phyloP scores from a whole-genome alignment of 35 echinoderm and acorn worm species.

The Holothuria glaberrima region DNA sequence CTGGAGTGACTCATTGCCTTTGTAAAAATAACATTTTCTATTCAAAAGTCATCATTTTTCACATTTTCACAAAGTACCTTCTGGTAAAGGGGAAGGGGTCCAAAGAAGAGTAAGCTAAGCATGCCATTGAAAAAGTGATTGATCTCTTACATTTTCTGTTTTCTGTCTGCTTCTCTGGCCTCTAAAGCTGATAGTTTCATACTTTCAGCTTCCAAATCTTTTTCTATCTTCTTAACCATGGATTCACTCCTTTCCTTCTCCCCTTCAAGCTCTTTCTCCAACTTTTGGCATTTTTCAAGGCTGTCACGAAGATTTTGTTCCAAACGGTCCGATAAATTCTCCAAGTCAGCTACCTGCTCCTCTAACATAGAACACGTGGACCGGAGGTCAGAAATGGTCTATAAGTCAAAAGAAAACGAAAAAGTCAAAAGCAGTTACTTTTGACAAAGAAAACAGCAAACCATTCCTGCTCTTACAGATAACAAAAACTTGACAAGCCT shows the following conservation, averaged over 20 bases:
- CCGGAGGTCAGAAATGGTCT: slow-evolving; percentile 90
- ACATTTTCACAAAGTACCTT: too few relatives aligned
- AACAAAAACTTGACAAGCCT: too few relatives aligned
- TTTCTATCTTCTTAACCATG: slow-evolving; percentile 60
- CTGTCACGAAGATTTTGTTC: slow-evolving; percentile 59
- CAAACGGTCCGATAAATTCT: slow-evolving; percentile 75
- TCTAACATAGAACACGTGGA: slow-evolving; percentile 90
- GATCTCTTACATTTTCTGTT: not conserved
- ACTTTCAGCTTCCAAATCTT: slow-evolving; percentile 35
- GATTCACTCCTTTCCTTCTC: slow-evolving; percentile 45
- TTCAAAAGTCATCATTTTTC: too few relatives aligned
- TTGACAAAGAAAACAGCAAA: too few relatives aligned
- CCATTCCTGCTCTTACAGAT: too few relatives aligned
- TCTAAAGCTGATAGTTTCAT: not conserved
- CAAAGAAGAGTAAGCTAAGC: too few relatives aligned
- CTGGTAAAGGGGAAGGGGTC: too few relatives aligned
- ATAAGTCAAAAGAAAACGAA: too few relatives aligned
- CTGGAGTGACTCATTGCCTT: too few relatives aligned
- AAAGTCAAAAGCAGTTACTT: too few relatives aligned
- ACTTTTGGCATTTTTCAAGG: slow-evolving; percentile 27
- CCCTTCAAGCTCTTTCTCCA: slow-evolving; percentile 9
- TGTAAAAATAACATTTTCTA: too few relatives aligned
- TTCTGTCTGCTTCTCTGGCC: not conserved
- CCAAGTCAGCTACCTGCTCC: slow-evolving; percentile 89
- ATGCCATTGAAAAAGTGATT: too few relatives aligned